Evolutionary conservation across 2,888 invertebrate genomes (phyloP).

Genomic region (Ormyrus labotus): DNA sequence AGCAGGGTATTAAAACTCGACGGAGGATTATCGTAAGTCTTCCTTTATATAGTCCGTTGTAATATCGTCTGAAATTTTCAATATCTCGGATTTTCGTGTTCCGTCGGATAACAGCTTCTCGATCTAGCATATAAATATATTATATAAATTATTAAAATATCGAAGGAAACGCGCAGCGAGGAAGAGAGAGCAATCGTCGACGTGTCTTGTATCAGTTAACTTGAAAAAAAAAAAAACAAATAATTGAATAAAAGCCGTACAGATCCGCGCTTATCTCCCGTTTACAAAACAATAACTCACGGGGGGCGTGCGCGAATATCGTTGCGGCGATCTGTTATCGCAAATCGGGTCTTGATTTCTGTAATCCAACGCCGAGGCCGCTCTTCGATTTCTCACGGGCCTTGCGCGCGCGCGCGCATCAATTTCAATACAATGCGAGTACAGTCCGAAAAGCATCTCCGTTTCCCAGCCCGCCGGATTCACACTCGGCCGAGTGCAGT

Average conservation of each 20-base stretch:
- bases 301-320: conserved; percentile 4
- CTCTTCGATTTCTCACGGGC: conserved; percentile 37
- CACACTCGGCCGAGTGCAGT: neutral
- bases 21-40: neutral
- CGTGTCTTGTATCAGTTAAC: neutral
- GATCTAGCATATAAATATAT: no score
- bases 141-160: no score
- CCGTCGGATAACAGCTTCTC: no score
- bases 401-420: conserved; percentile 9
- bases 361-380: conserved; percentile 23
- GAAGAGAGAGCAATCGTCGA: no score
- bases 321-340: conserved; percentile 19
- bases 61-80: neutral
- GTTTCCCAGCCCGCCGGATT: neutral
- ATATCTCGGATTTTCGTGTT: no score
- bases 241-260: neutral
- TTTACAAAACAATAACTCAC: conserved; percentile 23
- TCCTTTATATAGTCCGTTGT: neutral
- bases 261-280: neutral
- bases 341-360: conserved; percentile 24
- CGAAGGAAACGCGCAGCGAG: no score
- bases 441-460: conserved; percentile 18
- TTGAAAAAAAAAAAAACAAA: neutral
- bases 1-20: neutral
- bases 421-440: conserved; percentile 43